phyloP scores from a whole-genome alignment of 2,797 vertebrate genomes.

The Lindbergichthys nudifrons region DNA sequence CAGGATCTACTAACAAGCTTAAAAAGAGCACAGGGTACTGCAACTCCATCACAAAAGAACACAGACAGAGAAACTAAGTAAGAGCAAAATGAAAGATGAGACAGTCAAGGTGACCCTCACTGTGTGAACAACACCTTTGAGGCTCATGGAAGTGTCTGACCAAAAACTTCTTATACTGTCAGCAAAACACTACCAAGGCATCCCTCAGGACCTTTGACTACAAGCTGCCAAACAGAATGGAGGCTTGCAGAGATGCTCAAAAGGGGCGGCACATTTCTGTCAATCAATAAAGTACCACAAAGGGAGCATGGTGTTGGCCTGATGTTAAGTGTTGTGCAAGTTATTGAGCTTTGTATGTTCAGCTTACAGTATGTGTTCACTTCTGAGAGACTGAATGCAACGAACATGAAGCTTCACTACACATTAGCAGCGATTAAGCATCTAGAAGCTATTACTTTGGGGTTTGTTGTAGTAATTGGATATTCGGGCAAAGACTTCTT shows the following conservation, averaged over 20 bases:
- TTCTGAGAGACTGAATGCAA: not conserved
- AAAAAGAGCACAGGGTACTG: not conserved
- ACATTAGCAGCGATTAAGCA: not conserved
- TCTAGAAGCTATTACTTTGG: no score
- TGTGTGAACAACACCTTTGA: conserved; percentile 10
- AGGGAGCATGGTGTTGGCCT: conserved; percentile 14
- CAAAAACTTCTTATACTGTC: conserved; percentile 22
- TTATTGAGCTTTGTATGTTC: not conserved
- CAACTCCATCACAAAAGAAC: conserved; percentile 8
- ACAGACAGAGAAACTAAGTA: conserved; percentile 1
- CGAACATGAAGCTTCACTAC: conserved; percentile 1
- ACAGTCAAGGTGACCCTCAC: conserved; percentile 44
- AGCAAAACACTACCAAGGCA: conserved; percentile 14
- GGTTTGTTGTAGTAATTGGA: no score
- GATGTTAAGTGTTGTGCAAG: not conserved
- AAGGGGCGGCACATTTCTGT: conserved; percentile 15
- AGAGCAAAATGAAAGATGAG: not conserved
- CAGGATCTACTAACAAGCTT: conserved; percentile 39
- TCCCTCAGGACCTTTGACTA: conserved; percentile 28
- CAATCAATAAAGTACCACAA: conserved; percentile 27
- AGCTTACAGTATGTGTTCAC: not conserved
- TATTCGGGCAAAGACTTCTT: no score
- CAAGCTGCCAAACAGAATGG: conserved; percentile 30
- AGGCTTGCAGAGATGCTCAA: conserved; percentile 14
- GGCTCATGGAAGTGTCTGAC: conserved; percentile 2